Percentiles rank a stretch among this genome's conserved stretches.
Conservation (phyloP, 2,113 vertebrate species). For the Cynopterus brachyotis region DNA sequence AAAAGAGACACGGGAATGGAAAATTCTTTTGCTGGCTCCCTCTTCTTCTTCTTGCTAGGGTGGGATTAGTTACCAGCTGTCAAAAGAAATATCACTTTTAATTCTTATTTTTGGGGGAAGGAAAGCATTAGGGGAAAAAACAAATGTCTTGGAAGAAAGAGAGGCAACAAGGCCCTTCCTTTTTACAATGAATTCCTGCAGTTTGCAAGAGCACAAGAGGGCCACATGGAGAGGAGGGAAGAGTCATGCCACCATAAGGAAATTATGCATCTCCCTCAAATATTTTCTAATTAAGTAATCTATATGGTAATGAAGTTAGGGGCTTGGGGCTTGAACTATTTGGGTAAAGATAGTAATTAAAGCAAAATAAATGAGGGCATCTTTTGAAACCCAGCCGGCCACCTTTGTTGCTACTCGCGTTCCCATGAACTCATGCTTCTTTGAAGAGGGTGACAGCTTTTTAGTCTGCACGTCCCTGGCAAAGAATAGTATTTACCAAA, state of each 20-base stretch:
- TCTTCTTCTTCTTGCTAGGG: constrained; percentile 86
- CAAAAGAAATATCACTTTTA: constrained; percentile 86
- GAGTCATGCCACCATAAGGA: not conserved
- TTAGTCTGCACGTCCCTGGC: not conserved
- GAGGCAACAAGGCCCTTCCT: constrained; percentile 68
- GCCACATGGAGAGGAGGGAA: not conserved
- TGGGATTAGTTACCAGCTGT: constrained; percentile 88
- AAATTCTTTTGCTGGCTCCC: constrained; percentile 84
- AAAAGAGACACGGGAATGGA: constrained; percentile 82
- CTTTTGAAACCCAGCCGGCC: not conserved
- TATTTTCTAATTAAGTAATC: not conserved
- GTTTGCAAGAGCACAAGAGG: not conserved
- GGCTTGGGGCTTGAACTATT: not conserved
- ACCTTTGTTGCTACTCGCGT: too few species aligned
- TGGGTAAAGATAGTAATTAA: not conserved
- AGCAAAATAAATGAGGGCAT: not conserved
- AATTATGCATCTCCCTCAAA: not conserved
- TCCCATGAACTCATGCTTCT: not conserved
- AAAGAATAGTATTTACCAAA: not conserved
- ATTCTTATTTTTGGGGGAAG: constrained; percentile 71
- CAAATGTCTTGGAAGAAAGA: constrained; percentile 69
- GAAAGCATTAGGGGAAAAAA: constrained; percentile 70
- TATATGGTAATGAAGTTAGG: not conserved
- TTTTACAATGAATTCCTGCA: constrained; percentile 62
- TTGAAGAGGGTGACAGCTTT: not conserved